These are phyloP conservation scores for Alloplasta piceator DNA, from an alignment of 2,888 invertebrate genomes.

Conservation along the genomic window DNA sequence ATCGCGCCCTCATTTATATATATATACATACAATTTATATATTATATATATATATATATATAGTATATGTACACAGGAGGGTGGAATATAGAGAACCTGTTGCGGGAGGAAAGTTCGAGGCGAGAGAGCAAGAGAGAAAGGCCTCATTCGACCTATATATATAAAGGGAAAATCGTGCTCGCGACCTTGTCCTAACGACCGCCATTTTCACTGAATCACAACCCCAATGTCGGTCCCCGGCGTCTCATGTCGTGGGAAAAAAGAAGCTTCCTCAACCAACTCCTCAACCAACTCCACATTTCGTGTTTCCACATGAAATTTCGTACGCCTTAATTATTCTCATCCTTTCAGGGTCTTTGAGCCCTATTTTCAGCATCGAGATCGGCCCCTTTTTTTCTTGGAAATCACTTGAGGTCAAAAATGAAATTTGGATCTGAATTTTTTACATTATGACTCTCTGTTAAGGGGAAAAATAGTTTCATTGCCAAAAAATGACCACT, in stretches of 20 bases:
- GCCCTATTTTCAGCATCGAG: no score
- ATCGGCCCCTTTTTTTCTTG: no score
- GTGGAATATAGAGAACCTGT: constrained; percentile 38
- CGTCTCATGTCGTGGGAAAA: neutral
- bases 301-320: neutral
- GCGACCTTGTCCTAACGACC: neutral
- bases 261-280: neutral
- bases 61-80: neutral
- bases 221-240: neutral
- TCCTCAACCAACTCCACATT: neutral
- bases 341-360: no score
- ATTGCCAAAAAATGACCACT: no score
- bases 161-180: neutral
- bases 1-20: constrained; percentile 12
- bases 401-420: no score
- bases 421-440: no score
- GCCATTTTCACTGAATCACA: constrained; percentile 53
- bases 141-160: neutral
- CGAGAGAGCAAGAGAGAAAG: neutral
- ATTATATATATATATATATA: constrained; percentile 5
- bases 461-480: no score
- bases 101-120: constrained; percentile 46
- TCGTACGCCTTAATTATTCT: no score
- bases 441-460: no score
- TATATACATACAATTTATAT: neutral